phyloP scores from a whole-genome alignment of 2,113 vertebrate genomes.

The Megaptera novaeangliae region DNA sequence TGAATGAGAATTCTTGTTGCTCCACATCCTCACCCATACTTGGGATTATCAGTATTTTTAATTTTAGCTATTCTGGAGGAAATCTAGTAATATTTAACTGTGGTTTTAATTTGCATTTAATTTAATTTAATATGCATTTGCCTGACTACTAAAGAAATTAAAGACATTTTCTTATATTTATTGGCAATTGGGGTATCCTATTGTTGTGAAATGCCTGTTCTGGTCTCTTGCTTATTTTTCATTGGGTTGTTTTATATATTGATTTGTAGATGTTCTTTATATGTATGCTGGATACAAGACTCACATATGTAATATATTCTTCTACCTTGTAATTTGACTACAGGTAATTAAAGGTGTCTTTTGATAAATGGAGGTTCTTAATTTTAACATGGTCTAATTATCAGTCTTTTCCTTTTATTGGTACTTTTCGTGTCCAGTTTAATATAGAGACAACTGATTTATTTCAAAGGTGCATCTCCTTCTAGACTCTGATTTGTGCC shows the following conservation, averaged over 20 bases:
- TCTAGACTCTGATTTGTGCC: background rate
- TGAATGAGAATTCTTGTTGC: background rate
- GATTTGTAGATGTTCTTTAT: background rate
- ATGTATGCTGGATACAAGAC: background rate
- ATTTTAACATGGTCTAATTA: background rate
- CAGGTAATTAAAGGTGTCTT: background rate
- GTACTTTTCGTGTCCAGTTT: background rate
- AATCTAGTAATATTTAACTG: background rate
- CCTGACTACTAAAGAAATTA: background rate
- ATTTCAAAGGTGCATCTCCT: background rate
- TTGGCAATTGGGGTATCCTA: background rate
- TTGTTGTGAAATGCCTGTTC: background rate
- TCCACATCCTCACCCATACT: background rate
- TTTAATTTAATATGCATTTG: background rate
- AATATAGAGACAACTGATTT: background rate
- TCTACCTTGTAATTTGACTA: background rate
- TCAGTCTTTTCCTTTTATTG: background rate
- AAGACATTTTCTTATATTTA: background rate
- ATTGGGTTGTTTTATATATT: background rate
- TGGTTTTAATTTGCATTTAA: background rate
- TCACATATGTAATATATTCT: background rate
- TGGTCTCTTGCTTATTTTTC: background rate
- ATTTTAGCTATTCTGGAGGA: background rate
- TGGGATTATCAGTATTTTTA: background rate
- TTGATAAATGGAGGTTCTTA: background rate